phyloP scores from a whole-genome alignment of 2,113 vertebrate genomes.

The Aldabrachelys gigantea region DNA sequence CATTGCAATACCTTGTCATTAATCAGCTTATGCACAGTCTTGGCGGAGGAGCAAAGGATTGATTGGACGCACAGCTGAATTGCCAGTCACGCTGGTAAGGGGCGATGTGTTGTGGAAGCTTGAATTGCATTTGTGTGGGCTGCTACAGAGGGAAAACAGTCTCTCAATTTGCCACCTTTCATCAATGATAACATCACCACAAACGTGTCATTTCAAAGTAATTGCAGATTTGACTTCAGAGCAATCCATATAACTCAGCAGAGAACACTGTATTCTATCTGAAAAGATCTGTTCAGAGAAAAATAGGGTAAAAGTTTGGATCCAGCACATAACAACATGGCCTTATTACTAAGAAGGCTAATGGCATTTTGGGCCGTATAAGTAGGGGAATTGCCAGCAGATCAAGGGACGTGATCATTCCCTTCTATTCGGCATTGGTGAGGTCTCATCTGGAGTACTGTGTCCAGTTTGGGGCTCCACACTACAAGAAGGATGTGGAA shows the following conservation, averaged over 20 bases:
- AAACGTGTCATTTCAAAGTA: not conserved
- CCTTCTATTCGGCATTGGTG: too few species aligned
- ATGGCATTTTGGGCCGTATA: too few species aligned
- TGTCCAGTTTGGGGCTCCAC: too few species aligned
- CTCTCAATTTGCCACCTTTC: not conserved
- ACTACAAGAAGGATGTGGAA: too few species aligned
- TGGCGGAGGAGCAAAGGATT: not conserved
- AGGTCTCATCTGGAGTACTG: too few species aligned
- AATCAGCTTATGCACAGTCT: not conserved
- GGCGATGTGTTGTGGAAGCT: not conserved
- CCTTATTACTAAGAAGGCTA: not conserved
- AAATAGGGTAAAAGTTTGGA: not conserved
- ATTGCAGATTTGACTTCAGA: not conserved
- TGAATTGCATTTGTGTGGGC: not conserved
- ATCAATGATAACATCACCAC: not conserved
- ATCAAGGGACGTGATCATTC: too few species aligned
- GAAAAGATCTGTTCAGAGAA: not conserved
- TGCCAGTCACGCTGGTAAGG: accelerated
- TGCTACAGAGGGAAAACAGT: not conserved
- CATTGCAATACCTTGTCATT: slow-evolving; percentile 32
- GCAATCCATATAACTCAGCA: not conserved
- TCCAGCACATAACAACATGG: not conserved
- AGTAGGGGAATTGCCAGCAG: too few species aligned
- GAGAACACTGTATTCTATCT: not conserved
- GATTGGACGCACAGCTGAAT: not conserved